A percentile compares a stretch with the other conserved stretches of the same genome.
phyloP scores from a whole-genome alignment of 1,140 invertebrate genomes.

The Centruroides vittatus region DNA sequence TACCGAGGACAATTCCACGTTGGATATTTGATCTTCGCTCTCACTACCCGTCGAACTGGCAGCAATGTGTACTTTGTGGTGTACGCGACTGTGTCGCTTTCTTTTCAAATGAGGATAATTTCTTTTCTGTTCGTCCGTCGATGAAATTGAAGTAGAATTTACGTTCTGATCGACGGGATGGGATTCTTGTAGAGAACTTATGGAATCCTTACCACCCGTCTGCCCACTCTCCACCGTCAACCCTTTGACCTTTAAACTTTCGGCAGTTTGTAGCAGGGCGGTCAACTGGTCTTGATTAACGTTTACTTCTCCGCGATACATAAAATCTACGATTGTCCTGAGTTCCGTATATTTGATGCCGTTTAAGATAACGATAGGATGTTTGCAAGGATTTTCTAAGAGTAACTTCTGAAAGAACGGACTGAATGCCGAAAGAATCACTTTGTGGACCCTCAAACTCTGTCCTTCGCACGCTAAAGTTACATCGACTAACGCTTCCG shows the following conservation, averaged over 20 bases:
- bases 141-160: no score
- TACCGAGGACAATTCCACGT: no score
- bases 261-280: slow-evolving; percentile 71
- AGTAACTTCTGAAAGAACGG: slow-evolving; percentile 87
- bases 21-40: no score
- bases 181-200: no score
- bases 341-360: slow-evolving; percentile 78
- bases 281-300: slow-evolving; percentile 81
- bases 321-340: slow-evolving; percentile 82
- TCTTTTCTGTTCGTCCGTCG: no score
- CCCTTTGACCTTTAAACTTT: slow-evolving; percentile 80
- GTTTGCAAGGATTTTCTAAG: slow-evolving; percentile 70
- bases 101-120: no score
- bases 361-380: slow-evolving; percentile 82
- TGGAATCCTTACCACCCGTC: no score
- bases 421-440: slow-evolving; percentile 83
- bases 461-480: slow-evolving; percentile 81
- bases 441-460: slow-evolving; percentile 81
- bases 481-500: slow-evolving; percentile 80
- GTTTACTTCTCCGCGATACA: slow-evolving; percentile 87
- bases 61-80: no score
- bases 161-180: no score
- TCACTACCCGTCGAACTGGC: no score
- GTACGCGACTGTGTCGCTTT: no score
- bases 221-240: slow-evolving; percentile 24